These are phyloP conservation scores for Patella pellucida DNA, from an alignment of 2,888 invertebrate genomes.

Conservation along the genomic window DNA sequence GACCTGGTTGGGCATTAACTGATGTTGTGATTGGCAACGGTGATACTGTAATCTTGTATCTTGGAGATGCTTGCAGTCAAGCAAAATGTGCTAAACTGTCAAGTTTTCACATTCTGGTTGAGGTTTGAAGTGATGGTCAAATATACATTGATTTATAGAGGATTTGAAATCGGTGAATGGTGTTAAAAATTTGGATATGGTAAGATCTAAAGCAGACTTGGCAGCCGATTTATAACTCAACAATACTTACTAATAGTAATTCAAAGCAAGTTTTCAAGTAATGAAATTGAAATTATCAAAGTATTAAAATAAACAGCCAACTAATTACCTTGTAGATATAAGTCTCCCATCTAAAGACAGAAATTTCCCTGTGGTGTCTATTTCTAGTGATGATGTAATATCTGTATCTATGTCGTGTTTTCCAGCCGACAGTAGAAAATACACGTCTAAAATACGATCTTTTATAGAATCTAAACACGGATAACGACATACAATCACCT, in stretches of 20 bases:
- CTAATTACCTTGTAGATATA: constrained; percentile 67
- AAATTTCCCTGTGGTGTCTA: constrained; percentile 53
- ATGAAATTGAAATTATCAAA: not conserved
- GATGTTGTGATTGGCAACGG: no score
- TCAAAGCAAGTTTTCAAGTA: not conserved
- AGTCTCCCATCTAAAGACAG: constrained; percentile 61
- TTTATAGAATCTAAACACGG: constrained; percentile 82
- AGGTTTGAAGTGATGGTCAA: no score
- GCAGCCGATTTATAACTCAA: no score
- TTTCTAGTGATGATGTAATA: constrained; percentile 29
- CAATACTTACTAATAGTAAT: not conserved
- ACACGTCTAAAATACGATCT: constrained; percentile 85
- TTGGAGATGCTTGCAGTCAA: no score
- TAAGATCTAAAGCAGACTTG: no score
- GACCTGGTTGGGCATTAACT: no score
- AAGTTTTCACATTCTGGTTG: no score
- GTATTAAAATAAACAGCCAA: not conserved
- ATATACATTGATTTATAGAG: no score
- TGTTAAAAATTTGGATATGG: no score
- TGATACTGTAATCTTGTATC: no score
- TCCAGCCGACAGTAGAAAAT: constrained; percentile 83
- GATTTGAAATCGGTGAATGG: no score
- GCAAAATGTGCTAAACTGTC: no score
- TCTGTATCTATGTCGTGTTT: constrained; percentile 72
- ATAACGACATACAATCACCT: constrained; percentile 74